Evolutionary conservation across 2,888 invertebrate species (phyloP).

Genomic region (Halictus quadricinctus): DNA sequence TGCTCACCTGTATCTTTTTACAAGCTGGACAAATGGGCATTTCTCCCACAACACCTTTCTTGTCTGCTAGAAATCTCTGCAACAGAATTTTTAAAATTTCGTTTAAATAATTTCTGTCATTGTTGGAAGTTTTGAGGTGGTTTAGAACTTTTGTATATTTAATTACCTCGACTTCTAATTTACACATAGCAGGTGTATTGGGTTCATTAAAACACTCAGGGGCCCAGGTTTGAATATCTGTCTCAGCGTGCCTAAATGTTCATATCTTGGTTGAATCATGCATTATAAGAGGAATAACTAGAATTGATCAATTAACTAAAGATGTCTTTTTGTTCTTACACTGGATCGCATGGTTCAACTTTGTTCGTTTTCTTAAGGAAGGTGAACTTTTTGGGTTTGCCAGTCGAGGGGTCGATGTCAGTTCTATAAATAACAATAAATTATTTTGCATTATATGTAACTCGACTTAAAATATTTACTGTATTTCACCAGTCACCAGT

Average conservation of each 20-base stretch:
- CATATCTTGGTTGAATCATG: not conserved
- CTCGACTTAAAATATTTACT: not conserved
- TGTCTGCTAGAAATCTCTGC: conserved; percentile 17
- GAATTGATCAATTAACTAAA: not conserved
- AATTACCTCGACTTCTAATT: conserved; percentile 22
- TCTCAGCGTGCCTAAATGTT: conserved; percentile 18
- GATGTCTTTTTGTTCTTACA: conserved; percentile 40
- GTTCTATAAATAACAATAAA: not conserved
- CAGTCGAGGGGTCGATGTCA: too few relatives aligned
- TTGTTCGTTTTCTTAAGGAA: conserved; percentile 50
- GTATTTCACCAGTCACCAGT: not conserved
- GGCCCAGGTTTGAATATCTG: not conserved
- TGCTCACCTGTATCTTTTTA: conserved; percentile 35
- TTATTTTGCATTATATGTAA: not conserved
- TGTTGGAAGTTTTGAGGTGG: not conserved
- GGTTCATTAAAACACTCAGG: not conserved
- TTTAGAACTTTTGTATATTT: not conserved
- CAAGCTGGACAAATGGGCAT: conserved; percentile 30
- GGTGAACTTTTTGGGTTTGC: conserved; percentile 9
- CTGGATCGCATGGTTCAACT: conserved; percentile 44
- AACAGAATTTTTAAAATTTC: not conserved
- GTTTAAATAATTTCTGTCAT: not conserved
- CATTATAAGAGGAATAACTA: not conserved
- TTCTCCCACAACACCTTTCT: not conserved
- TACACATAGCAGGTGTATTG: not conserved